Evolutionary conservation across 2,797 vertebrate species (phyloP).

Genomic region (Thunnus albacares): DNA sequence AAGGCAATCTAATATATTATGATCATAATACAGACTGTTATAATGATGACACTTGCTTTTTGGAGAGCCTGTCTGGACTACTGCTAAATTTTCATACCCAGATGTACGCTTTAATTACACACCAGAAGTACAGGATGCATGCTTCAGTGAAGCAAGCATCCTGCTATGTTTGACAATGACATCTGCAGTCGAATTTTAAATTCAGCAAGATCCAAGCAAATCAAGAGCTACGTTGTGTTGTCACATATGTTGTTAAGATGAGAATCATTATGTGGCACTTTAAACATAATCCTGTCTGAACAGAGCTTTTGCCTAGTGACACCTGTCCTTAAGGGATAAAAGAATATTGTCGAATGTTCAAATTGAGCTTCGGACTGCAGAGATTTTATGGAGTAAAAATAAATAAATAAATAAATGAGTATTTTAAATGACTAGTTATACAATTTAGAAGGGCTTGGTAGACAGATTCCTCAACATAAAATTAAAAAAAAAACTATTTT

Average conservation of each 20-base stretch:
- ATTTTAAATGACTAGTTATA: too few relatives aligned
- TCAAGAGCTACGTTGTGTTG: slow-evolving; percentile 2
- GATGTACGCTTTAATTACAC: slow-evolving; percentile 1
- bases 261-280: neutral
- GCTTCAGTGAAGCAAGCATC: slow-evolving; percentile 9
- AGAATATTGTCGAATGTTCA: too few relatives aligned
- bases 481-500: too few relatives aligned
- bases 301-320: neutral
- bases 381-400: too few relatives aligned
- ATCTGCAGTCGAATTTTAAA: neutral
- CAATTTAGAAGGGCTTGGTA: too few relatives aligned
- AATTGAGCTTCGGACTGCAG: too few relatives aligned
- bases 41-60: neutral
- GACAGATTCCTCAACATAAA: too few relatives aligned
- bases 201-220: neutral
- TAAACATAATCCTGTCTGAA: neutral
- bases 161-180: neutral
- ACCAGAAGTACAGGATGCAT: neutral
- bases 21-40: neutral
- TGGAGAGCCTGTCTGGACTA: neutral
- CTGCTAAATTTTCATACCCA: neutral
- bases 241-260: neutral
- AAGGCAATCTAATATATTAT: neutral
- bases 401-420: too few relatives aligned
- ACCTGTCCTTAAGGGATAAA: neutral